phyloP scores from a whole-genome alignment of 2,888 invertebrate genomes.

The Trissolcus brochymenae region DNA sequence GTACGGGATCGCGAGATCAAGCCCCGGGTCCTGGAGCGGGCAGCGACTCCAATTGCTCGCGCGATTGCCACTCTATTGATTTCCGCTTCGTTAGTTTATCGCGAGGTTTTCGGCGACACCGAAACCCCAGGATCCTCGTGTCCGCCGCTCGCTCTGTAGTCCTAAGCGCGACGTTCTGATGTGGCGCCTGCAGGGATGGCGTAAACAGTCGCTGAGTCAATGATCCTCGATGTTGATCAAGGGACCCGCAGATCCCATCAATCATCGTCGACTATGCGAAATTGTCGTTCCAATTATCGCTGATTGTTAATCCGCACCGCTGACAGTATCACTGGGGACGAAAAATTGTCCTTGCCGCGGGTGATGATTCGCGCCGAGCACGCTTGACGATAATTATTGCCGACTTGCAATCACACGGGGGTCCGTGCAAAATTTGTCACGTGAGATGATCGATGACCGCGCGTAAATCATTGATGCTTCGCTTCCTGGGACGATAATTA shows the following conservation, averaged over 20 bases:
- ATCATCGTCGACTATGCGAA: slow-evolving; percentile 1
- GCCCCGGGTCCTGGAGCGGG: slow-evolving; percentile 12
- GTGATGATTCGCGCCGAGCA: not conserved
- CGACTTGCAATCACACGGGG: slow-evolving; percentile 18
- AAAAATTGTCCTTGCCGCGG: too few species aligned
- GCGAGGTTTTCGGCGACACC: slow-evolving; percentile 20
- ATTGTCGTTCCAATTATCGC: not conserved
- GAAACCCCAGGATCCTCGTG: not conserved
- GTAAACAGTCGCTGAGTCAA: slow-evolving; percentile 1
- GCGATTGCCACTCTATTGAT: slow-evolving; percentile 43
- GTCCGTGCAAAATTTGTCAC: slow-evolving; percentile 32
- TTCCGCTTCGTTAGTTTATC: slow-evolving; percentile 33
- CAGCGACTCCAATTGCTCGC: slow-evolving; percentile 32
- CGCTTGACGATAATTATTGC: slow-evolving; percentile 16
- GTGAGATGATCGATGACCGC: slow-evolving; percentile 44
- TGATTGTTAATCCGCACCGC: slow-evolving; percentile 2
- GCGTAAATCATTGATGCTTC: slow-evolving; percentile 44
- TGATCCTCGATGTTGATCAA: slow-evolving; percentile 8
- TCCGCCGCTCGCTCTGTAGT: not conserved
- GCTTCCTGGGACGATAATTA: slow-evolving; percentile 46
- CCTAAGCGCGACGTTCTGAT: too few species aligned
- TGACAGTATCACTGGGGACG: not conserved
- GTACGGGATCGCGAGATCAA: slow-evolving; percentile 22
- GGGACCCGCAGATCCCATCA: not conserved
- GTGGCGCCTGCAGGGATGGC: not conserved